Evolutionary conservation across 1,140 invertebrate genomes (phyloP), one percentile per base, ranked within the genome.

Genomic region (Trypoxylus dichotomus): DNA sequence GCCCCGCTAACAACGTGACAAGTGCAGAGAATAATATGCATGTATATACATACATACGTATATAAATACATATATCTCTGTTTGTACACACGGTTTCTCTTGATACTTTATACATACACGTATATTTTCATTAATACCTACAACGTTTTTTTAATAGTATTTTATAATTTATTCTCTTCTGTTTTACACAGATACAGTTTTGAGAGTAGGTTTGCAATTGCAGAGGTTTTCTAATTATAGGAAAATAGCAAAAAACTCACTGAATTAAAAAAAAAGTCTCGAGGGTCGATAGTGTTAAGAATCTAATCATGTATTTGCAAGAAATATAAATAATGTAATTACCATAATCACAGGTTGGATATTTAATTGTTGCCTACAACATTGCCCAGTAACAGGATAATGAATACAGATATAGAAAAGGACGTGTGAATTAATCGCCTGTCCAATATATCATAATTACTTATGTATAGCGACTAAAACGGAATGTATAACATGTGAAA

Each of bases 371-470:
- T 54, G 74, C 24, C 72, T 41, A 77, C 76, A 77, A 72, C 58
- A 25, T 29, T 54, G 19, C 54, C 10, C 76, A 29, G 58, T 72
- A 77, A 72, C 76, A 72, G 76, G 63, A 77, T 71, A 77, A 77
- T 72, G 60, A 77, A 60, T 75, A 77, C 76, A 72, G 27, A 42
- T 43, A 75, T 75, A 75, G 76, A 37, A 77, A 68, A 77, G 73
- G 77, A 76, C 74, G 73, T 72, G 73, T 78, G 54, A 78, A 78
- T 78, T 78, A 78, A 78, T 78, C 77, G 60, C 75, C 58, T 76
- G 75, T 76, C 75, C 75, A 75, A 77, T 77, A 79, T 74, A 79
- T 79, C 78, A 79, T 79, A 79, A 79, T 79, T 79, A 79, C 63
- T 68, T 79, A 47, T 21, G 58, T 68, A 37, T 60, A 79, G 75